Evolutionary conservation across 2,888 invertebrate species (phyloP).

Genomic region (Andrena bicolor): DNA sequence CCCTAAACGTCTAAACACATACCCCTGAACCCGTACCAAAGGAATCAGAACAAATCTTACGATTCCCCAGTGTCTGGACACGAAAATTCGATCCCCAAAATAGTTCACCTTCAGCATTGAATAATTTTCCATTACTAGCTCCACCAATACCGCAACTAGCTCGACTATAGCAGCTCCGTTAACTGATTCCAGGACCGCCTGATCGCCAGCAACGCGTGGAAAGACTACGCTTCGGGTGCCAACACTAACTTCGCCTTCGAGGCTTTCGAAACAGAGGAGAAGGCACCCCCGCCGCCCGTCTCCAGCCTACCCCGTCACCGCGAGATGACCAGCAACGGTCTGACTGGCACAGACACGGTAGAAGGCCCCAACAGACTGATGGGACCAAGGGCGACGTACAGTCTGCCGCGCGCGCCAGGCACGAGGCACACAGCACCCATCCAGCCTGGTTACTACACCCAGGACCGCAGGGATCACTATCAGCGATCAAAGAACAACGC

Average conservation of each 20-base stretch:
- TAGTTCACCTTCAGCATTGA: too few species aligned
- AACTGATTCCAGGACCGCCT: conserved; percentile 89
- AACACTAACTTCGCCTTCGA: conserved; percentile 97
- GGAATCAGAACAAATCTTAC: too few species aligned
- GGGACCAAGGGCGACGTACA: conserved; percentile 89
- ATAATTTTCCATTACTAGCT: too few species aligned
- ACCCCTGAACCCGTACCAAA: too few species aligned
- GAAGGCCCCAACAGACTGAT: conserved; percentile 71
- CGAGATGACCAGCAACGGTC: conserved; percentile 75
- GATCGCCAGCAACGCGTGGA: conserved; percentile 94
- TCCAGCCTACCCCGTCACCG: conserved; percentile 82
- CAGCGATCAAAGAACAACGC: conserved; percentile 73
- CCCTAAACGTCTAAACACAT: too few species aligned
- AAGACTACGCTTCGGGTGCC: conserved; percentile 91
- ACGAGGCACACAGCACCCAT: conserved; percentile 84
- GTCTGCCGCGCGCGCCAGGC: conserved; percentile 90
- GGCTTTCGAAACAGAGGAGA: conserved; percentile 93
- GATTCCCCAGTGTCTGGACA: too few species aligned
- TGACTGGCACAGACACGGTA: conserved; percentile 87
- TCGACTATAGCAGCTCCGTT: background rate
- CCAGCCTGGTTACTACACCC: conserved; percentile 86
- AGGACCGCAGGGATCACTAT: conserved; percentile 85
- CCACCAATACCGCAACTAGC: too few species aligned
- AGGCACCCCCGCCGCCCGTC: conserved; percentile 84
- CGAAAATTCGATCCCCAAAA: too few species aligned